Evolutionary conservation across 2,797 vertebrate species (phyloP).

Genomic region (Calcarius lapponicus): DNA sequence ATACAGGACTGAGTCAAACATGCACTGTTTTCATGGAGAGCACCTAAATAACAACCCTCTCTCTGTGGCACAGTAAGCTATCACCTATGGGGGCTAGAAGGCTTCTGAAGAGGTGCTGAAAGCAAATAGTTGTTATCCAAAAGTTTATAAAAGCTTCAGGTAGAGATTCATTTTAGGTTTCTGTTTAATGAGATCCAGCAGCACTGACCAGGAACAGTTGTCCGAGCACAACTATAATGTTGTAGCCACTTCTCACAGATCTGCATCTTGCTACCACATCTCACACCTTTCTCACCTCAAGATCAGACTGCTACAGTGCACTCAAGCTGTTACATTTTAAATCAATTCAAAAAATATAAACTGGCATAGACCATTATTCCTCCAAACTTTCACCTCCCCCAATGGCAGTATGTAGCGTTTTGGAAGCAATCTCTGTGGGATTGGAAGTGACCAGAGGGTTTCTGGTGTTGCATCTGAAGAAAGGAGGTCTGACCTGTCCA

Average conservation of each 20-base stretch:
- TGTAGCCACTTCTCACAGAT: not conserved
- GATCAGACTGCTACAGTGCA: not conserved
- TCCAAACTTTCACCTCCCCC: not conserved
- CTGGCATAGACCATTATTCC: not conserved
- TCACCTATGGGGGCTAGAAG: rapidly evolving
- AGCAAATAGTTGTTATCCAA: not conserved
- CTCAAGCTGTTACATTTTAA: not conserved
- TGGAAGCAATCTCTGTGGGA: not conserved
- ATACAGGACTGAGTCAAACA: rapidly evolving
- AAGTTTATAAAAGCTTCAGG: not conserved
- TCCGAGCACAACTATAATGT: rapidly evolving
- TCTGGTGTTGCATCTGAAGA: not conserved
- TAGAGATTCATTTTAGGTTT: not conserved
- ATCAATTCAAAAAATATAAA: not conserved
- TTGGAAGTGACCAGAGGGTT: not conserved
- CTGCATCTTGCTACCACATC: not conserved
- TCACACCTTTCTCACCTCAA: not conserved
- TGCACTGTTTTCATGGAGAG: rapidly evolving
- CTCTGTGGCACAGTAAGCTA: rapidly evolving
- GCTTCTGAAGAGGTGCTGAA: not conserved
- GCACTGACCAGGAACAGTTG: not conserved
- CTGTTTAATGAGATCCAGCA: not conserved
- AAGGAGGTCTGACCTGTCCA: not conserved
- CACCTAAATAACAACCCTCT: not conserved
- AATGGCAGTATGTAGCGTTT: not conserved